phyloP scores from a whole-genome alignment of 2,888 invertebrate species.

The Ophion slaviceki region DNA sequence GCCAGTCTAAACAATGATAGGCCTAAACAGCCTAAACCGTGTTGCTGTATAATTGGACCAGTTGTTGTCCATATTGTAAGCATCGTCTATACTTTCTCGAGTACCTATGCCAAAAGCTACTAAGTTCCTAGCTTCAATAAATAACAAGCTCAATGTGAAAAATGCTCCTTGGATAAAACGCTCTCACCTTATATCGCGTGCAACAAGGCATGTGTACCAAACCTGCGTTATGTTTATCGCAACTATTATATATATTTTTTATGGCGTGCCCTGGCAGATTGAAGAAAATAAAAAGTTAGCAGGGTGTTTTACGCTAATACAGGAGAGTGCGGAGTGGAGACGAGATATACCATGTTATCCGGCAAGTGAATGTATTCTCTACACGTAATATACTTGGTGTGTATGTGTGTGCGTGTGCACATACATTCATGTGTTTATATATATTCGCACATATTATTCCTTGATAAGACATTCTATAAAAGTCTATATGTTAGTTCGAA shows the following conservation, averaged over 20 bases:
- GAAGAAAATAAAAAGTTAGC: constrained; percentile 24
- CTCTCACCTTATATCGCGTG: background rate
- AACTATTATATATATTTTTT: constrained; percentile 41
- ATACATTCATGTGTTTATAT: background rate
- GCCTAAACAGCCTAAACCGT: too few relatives aligned
- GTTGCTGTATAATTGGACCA: too few relatives aligned
- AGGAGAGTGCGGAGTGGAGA: background rate
- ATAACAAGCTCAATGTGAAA: background rate
- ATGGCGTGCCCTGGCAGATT: constrained; percentile 29
- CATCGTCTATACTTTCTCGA: background rate
- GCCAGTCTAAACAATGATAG: too few relatives aligned
- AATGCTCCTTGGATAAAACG: background rate
- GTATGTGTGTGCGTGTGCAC: too few relatives aligned
- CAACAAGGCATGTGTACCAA: background rate
- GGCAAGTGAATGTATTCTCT: constrained; percentile 22
- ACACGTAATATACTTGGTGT: background rate
- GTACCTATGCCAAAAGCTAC: background rate
- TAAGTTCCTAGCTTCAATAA: background rate
- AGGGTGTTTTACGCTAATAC: constrained; percentile 24
- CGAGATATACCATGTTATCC: constrained; percentile 11
- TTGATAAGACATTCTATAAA: background rate
- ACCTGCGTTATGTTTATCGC: constrained; percentile 13
- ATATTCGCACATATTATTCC: background rate
- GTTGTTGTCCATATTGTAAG: background rate
- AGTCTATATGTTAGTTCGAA: background rate